Base-by-base conservation (phyloP, 2,888 invertebrate genomes). In the Lasioglossum zephyrum region DNA sequence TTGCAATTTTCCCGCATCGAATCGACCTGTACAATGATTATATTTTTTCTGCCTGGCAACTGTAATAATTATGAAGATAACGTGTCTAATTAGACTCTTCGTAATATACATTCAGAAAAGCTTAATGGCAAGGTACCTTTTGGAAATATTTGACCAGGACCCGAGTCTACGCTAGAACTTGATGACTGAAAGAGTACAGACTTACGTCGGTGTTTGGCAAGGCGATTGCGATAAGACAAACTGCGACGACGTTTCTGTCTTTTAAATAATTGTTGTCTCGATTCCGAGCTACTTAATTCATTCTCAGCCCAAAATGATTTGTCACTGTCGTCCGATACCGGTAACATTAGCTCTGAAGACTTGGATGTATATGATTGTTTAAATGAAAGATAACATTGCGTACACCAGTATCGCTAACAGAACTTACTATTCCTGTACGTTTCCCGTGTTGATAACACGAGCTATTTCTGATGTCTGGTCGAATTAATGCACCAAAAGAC, bases 301-400 rank as follows among this genome's bases (percentile, higher is more conserved):
- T 94, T 94, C 72, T 94, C 94, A 1, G 93, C 94, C 94, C 94
- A 94, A 85, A 93, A 94, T 76, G 93, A 92, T 4, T 91, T 90
- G 83, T 94, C 94, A 4, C 92, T 87, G 66, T 94, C 94, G 70
- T 93, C 93, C 6, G 91, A 85, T 73, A 90, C 83, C n/a, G 81
- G 76, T 31, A 63, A 53, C n/a, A 53, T 18, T 16, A 82, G 66
- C 53, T n/a, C 39, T 2, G 81, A 39, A 39, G 81, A 73, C 90
- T 90, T 79, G 77, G 72, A 81, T 73, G 49, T 44, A 36, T 63
- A 44, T 16, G 63, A 63, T 31, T 9, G 11, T 44, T 70, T 18
- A 69, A 57, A 69, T 81, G 77, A 63, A 76, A 31, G 8, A 16
- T 22, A 66, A 13, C 39, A 41, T 18, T 70, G 11, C 11, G 18